Evolutionary conservation across 2,113 vertebrate genomes (phyloP).

Genomic region (Actenoides lindsayi): DNA sequence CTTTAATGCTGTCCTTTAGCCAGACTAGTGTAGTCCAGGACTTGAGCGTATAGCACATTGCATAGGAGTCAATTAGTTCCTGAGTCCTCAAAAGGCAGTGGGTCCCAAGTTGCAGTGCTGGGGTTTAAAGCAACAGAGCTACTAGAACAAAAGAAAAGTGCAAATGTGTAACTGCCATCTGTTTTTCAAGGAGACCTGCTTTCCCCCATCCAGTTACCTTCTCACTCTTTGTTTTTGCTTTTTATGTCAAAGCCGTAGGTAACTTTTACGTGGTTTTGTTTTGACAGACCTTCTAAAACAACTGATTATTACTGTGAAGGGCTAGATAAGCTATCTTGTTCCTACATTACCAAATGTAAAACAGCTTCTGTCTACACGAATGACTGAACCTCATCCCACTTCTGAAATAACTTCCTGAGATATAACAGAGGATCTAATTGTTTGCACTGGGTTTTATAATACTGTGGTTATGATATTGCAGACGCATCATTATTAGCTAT

Average conservation of each 20-base stretch:
- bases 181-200: background rate
- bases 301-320: background rate
- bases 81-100: background rate
- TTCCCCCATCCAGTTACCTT: background rate
- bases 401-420: constrained; percentile 2
- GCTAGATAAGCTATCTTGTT: background rate
- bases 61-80: fast-evolving
- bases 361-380: background rate
- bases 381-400: constrained; percentile 7
- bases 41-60: background rate
- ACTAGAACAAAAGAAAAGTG: background rate
- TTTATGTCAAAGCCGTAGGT: background rate
- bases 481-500: constrained; percentile 39
- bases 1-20: background rate
- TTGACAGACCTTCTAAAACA: background rate
- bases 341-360: background rate
- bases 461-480: background rate
- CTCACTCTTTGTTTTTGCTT: background rate
- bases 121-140: background rate
- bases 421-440: background rate
- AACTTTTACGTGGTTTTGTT: background rate
- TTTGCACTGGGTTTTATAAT: constrained; percentile 21
- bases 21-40: background rate
- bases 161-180: fast-evolving
- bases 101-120: background rate